Conservation (phyloP, 2,113 vertebrate species). For the Thamnophis sirtalis region DNA sequence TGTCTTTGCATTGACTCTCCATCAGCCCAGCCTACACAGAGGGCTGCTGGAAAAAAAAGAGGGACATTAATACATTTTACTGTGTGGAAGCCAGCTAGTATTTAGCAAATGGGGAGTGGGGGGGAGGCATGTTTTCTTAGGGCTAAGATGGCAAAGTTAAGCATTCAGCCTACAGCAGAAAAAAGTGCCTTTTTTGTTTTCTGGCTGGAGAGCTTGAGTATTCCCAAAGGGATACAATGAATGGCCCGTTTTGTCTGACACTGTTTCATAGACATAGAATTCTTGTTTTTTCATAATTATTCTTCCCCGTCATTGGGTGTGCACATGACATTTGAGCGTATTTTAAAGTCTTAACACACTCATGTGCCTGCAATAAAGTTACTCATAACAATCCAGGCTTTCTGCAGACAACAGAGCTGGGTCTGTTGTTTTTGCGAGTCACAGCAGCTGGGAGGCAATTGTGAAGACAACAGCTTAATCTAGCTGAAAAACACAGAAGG, state of each 20-base stretch:
- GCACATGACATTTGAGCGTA: conserved; percentile 87
- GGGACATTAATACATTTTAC: conserved; percentile 89
- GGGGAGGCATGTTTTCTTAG: conserved; percentile 93
- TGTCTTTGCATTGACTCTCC: conserved; percentile 94
- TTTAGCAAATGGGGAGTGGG: conserved; percentile 73
- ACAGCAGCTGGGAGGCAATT: conserved; percentile 88
- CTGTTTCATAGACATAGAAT: conserved; percentile 80
- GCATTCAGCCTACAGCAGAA: conserved; percentile 90
- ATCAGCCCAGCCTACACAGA: conserved; percentile 81
- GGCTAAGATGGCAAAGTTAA: conserved; percentile 96
- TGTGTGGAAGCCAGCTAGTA: conserved; percentile 86
- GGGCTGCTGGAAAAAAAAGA: conserved; percentile 73
- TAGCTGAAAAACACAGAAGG: conserved; percentile 80
- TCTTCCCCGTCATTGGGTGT: conserved; percentile 82
- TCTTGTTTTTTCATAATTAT: conserved; percentile 87
- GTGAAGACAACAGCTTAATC: conserved; percentile 86
- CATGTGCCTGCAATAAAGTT: conserved; percentile 90
- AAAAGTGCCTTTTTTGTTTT: conserved; percentile 97
- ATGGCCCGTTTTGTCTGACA: conserved; percentile 87
- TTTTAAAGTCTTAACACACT: conserved; percentile 87
- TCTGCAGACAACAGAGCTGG: conserved; percentile 88
- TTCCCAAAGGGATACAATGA: conserved; percentile 93
- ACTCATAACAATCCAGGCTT: conserved; percentile 83
- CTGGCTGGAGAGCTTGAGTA: conserved; percentile 83
- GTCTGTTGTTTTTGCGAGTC: conserved; percentile 86